Evolutionary conservation across 2,797 vertebrate genomes (phyloP).

Genomic region (Emydoidea blandingii): DNA sequence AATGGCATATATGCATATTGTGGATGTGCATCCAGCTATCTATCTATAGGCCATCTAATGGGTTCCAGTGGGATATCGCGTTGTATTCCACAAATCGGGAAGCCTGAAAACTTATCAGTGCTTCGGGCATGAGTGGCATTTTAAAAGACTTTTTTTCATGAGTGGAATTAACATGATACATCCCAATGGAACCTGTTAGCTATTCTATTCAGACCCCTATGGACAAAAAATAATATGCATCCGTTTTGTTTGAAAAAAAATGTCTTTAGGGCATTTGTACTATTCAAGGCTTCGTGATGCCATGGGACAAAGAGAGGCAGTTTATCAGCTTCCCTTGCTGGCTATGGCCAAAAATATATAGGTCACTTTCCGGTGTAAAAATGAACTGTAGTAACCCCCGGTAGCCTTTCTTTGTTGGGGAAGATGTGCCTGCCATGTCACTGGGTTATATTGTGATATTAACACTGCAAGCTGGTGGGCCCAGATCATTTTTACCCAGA

Average conservation of each 20-base stretch:
- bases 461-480: not conserved
- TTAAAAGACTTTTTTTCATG: conserved; percentile 74
- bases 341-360: conserved; percentile 25
- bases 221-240: conserved; percentile 55
- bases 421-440: not conserved
- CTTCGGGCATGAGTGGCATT: conserved; percentile 69
- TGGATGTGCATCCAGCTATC: conserved; percentile 33
- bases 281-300: conserved; percentile 41
- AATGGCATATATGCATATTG: conserved; percentile 6
- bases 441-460: not conserved
- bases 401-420: not conserved
- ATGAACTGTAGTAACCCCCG: not conserved
- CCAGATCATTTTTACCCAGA: not conserved
- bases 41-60: conserved; percentile 76
- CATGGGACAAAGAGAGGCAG: not conserved
- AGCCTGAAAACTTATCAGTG: conserved; percentile 63
- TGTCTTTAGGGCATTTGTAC: conserved; percentile 67
- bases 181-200: conserved; percentile 80
- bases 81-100: conserved; percentile 16
- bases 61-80: conserved; percentile 71
- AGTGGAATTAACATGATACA: conserved; percentile 72
- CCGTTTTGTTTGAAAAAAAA: conserved; percentile 61
- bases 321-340: not conserved
- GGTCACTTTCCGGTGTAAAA: not conserved
- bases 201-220: conserved; percentile 65